Percentiles rank a stretch among this genome's conserved stretches.
Evolutionary conservation across 2,113 vertebrate genomes (phyloP).

Genomic region (Cavia porcellus): DNA sequence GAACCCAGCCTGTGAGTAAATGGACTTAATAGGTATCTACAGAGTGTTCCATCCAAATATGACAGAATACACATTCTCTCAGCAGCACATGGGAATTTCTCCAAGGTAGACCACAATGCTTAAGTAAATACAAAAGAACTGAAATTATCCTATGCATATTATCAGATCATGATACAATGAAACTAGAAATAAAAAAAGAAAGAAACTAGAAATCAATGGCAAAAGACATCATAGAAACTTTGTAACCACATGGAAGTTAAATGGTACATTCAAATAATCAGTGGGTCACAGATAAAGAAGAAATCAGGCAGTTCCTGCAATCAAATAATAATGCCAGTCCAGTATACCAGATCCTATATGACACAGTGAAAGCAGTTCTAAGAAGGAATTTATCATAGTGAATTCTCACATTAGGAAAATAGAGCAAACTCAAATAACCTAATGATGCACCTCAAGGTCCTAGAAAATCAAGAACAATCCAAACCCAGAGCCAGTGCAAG

Average conservation of each 20-base stretch:
- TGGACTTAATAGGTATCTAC: background rate
- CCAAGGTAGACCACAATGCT: background rate
- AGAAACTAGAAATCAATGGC: background rate
- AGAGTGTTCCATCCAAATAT: background rate
- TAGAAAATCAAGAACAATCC: background rate
- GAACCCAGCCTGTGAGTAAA: background rate
- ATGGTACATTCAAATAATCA: background rate
- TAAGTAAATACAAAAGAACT: background rate
- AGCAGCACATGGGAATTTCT: background rate
- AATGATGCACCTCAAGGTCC: background rate
- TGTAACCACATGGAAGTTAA: background rate
- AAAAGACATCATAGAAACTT: background rate
- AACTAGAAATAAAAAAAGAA: background rate
- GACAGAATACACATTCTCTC: background rate
- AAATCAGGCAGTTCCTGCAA: background rate
- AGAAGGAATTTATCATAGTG: background rate
- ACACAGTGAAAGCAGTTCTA: background rate
- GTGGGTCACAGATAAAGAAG: background rate
- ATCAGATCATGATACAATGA: background rate
- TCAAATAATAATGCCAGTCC: background rate
- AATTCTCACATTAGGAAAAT: background rate
- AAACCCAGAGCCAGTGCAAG: background rate
- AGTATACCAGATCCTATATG: background rate
- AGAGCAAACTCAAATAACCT: background rate
- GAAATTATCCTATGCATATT: background rate